Evolutionary conservation across 2,113 vertebrate genomes (phyloP).

Genomic region (Chaetops frenatus): DNA sequence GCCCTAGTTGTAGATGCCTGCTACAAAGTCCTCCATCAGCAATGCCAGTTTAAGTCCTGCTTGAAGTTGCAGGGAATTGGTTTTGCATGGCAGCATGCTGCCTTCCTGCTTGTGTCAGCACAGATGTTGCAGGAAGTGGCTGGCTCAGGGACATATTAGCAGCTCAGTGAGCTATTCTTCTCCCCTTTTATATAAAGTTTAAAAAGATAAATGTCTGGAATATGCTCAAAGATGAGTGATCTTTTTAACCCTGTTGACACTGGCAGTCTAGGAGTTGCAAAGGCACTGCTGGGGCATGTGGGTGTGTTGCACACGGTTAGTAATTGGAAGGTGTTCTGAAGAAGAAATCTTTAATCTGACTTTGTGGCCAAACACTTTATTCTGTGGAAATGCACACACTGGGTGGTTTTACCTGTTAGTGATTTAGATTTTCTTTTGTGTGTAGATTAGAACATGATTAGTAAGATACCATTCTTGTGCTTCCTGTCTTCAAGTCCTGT

Average conservation of each 20-base stretch:
- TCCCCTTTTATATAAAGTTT: neutral
- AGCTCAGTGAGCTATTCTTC: neutral
- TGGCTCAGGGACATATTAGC: neutral
- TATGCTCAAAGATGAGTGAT: neutral
- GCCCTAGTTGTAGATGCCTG: neutral
- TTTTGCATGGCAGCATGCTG: neutral
- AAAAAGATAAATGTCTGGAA: neutral
- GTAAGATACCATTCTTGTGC: neutral
- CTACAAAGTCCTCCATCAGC: neutral
- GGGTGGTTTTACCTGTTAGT: neutral
- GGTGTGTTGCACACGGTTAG: neutral
- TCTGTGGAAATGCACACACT: neutral
- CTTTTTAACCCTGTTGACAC: neutral
- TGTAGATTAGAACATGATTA: neutral
- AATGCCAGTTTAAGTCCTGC: neutral
- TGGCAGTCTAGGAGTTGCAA: neutral
- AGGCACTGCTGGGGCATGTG: neutral
- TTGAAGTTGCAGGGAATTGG: neutral
- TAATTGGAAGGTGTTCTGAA: neutral
- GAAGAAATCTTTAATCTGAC: neutral
- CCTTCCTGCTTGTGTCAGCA: neutral
- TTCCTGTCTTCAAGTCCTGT: neutral
- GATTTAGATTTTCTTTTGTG: neutral
- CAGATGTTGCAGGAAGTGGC: neutral
- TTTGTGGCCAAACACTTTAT: neutral